Conservation (phyloP, 2,888 invertebrate species). For the Rhogogaster chlorosoma region DNA sequence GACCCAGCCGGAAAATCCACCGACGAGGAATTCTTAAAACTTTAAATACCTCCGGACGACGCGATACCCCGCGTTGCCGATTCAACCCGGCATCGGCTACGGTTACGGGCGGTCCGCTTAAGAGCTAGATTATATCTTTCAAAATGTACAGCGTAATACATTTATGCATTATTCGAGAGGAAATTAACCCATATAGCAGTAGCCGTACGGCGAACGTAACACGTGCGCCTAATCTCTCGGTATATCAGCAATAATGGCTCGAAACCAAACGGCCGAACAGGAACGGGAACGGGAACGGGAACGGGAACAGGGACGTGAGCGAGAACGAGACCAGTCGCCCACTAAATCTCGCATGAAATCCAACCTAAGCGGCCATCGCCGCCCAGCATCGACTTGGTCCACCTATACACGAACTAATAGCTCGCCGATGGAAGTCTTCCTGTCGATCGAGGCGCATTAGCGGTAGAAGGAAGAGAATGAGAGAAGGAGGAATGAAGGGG, state of each 20-base stretch:
- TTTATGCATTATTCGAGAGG: slow-evolving; percentile 62
- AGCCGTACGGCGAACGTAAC: slow-evolving; percentile 68
- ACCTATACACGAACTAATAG: slow-evolving; percentile 12
- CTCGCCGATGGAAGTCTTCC: neutral
- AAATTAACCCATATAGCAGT: slow-evolving; percentile 64
- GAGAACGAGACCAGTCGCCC: slow-evolving; percentile 54
- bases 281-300: slow-evolving; percentile 51
- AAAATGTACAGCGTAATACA: slow-evolving; percentile 61
- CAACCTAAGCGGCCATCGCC: slow-evolving; percentile 61
- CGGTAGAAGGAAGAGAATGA: neutral
- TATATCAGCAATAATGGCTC: slow-evolving; percentile 74
- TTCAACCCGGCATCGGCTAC: neutral
- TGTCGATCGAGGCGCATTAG: neutral
- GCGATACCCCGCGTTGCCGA: slow-evolving; percentile 16
- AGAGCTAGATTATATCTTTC: slow-evolving; percentile 43
- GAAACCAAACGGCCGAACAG: slow-evolving; percentile 59
- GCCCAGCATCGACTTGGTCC: slow-evolving; percentile 3
- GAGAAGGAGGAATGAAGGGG: neutral
- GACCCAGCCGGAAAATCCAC: slow-evolving; percentile 20
- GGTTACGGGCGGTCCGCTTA: slow-evolving; percentile 2
- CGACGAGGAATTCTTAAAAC: slow-evolving; percentile 20
- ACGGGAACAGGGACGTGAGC: slow-evolving; percentile 50
- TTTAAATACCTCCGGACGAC: slow-evolving; percentile 32
- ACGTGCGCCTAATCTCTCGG: slow-evolving; percentile 74
- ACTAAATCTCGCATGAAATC: slow-evolving; percentile 67